Evolutionary conservation across 1,140 invertebrate genomes (phyloP), one percentile per base, ranked within the genome.

Genomic region (Cephus cinctus): DNA sequence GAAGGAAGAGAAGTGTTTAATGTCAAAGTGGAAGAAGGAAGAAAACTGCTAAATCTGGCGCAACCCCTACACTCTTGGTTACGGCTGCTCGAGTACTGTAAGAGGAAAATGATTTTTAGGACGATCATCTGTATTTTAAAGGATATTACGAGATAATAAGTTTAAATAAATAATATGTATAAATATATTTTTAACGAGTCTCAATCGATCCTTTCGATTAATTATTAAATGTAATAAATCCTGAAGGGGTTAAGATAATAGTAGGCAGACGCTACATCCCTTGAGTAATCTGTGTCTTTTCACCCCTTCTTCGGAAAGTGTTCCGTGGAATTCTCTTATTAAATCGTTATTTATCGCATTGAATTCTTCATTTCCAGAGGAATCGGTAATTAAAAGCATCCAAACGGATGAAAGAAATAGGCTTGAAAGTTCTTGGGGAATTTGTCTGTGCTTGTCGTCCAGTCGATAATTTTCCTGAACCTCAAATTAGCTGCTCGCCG

Each of bases 301-400:
- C 42, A 15, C 32, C 18, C 19, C 31, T 34, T 40, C 12, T 32
- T 23, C 5, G 31, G 14, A 23, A 35, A 61, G 47, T n/a, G n/a
- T n/a, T n/a, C n/a, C n/a, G n/a, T 46, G 43, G 56, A 65, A 61
- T 57, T 51, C 42, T 31, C 58, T 61, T 57, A 63, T 63, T 65
- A 62, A 65, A 65, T 62, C 53, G 54, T 62, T 65, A 64, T 65
- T 65, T 63, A 64, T 65, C 56, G 52, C 57, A 54, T 47, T 52
- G 52, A 59, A 59, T 67, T 67, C 56, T 59, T 54, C 57, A 59
- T 65, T 61, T 56, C 47, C 50, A 9, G 27, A 32, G 34, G 36
- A 22, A 39, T 30, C 35, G 42, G 47, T 64, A 65, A 65, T 65
- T 65, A 63, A 59, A 63, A n/a, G n/a, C n/a, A n/a, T n/a, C n/a